Base-by-base conservation (phyloP, 1,140 invertebrate species). In the Rhyacophila brunnea region DNA sequence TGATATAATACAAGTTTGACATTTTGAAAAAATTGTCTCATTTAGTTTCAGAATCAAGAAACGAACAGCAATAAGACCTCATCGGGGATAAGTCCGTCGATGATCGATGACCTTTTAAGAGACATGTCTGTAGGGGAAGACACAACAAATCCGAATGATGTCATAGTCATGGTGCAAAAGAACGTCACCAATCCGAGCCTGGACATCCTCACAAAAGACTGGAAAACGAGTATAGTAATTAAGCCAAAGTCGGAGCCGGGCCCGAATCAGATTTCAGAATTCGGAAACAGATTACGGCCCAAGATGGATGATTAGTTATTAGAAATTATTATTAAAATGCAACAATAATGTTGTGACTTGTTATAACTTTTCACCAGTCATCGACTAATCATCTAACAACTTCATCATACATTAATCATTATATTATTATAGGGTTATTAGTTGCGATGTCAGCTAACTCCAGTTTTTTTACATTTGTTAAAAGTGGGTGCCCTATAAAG, bases 181-280 rank as follows among this genome's bases (percentile, higher is more conserved):
- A 64, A 64, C 46, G 43, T 23, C 6, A 60, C 49, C 14, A 42
- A 60, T 34, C 62, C 62, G n/a, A 58, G 53, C 5, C 34, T 64
- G 4, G 58, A 64, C 15, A 60, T 64, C 5, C 15, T 56, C 5
- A 64, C 62, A 3, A 60, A 60, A 60, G 62, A 64, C 35, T 64
- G 62, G 62, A 64, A 64, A 58, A 64, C 62, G 0, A 64, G 62
- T 13, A 64, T 60, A 6, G 44, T 58, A 4, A 60, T 60, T 20
- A 60, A 64, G 38, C 44, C 58, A 1, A 6, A 50, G 14, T 6
- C 38, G 18, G 19, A 58, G 32, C 35, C 48, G 0, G 49, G 20
- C 34, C n/a, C 18, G 0, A 60, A 64, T 50, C 19, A 54, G 49
- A 34, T 60, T 15, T 36, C 58, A 3, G 54, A 53, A 43, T 64